phyloP scores from a whole-genome alignment of 2,888 invertebrate species.

The Exocentrus adspersus region DNA sequence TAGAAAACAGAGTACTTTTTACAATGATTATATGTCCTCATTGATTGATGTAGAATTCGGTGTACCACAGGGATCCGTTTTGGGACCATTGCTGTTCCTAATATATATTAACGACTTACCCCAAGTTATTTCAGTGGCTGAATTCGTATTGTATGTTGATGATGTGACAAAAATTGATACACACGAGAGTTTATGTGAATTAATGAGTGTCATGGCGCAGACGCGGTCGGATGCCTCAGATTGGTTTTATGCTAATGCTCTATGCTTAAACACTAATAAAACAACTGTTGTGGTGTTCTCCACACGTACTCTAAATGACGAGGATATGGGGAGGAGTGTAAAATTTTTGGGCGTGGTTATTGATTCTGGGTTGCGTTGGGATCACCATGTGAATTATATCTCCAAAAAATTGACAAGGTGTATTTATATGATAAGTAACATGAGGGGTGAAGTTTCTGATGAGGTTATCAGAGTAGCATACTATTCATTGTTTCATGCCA shows the following conservation, averaged over 20 bases:
- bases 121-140: not conserved
- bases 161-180: conserved; percentile 3
- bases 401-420: not conserved
- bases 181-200: not conserved
- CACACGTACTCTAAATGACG: not conserved
- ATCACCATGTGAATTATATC: not conserved
- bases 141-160: not conserved
- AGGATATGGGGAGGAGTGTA: not conserved
- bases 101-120: not conserved
- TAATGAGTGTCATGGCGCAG: not conserved
- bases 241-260: not conserved
- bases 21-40: not conserved
- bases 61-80: conserved; percentile 1
- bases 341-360: conserved; percentile 1
- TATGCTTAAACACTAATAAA: conserved; percentile 1
- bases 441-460: not conserved
- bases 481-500: not conserved
- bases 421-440: not conserved
- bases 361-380: not conserved
- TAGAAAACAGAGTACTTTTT: conserved; percentile 1
- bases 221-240: not conserved
- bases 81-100: too few relatives aligned
- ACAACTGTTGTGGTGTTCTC: not conserved
- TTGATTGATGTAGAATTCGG: not conserved
- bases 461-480: not conserved